Evolutionary conservation across 2,113 vertebrate genomes (phyloP).

Genomic region (Columbina picui): DNA sequence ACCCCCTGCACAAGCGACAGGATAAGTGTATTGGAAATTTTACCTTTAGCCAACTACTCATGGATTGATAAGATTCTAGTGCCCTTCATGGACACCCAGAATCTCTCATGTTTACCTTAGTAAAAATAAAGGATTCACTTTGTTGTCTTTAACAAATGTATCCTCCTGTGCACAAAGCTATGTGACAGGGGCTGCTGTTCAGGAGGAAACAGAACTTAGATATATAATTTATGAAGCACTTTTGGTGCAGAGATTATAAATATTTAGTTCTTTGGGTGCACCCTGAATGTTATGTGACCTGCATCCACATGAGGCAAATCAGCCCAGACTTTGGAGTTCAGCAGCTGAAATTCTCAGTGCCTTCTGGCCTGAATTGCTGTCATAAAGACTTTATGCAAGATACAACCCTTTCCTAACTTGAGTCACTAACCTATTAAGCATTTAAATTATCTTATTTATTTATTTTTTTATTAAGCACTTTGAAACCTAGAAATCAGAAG

Average conservation of each 20-base stretch:
- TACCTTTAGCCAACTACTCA: neutral
- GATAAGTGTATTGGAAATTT: neutral
- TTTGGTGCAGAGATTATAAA: neutral
- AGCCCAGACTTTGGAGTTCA: neutral
- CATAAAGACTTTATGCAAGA: neutral
- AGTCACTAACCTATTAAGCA: neutral
- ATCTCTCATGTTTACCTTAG: neutral
- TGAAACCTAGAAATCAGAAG: neutral
- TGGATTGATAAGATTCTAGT: neutral
- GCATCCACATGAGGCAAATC: neutral
- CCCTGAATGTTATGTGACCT: neutral
- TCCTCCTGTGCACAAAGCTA: neutral
- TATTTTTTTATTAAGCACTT: neutral
- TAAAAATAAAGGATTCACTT: neutral
- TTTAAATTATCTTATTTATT: neutral
- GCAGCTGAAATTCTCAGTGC: neutral
- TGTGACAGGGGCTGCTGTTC: neutral
- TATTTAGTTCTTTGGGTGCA: neutral
- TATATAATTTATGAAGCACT: neutral
- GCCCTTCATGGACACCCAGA: neutral
- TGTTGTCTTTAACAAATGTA: neutral
- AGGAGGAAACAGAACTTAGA: neutral
- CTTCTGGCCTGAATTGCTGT: neutral
- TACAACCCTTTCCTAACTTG: neutral
- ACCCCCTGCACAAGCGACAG: neutral